Conservation (phyloP, 2,888 invertebrate genomes). For the Encarsia formosa region DNA sequence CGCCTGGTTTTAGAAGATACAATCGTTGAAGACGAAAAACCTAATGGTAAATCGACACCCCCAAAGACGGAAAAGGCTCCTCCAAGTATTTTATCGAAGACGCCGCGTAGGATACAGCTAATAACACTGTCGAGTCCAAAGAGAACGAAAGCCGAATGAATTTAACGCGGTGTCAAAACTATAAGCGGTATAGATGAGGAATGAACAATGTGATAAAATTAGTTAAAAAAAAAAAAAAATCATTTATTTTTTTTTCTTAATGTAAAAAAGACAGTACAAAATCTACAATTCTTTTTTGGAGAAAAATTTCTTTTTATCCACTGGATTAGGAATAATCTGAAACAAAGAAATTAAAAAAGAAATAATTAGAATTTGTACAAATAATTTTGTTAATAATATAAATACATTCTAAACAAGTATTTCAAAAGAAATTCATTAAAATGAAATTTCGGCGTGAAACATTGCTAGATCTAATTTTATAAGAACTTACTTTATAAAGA, state of each 20-base stretch:
- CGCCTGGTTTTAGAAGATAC: conserved; percentile 58
- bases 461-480: no score
- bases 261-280: conserved; percentile 21
- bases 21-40: conserved; percentile 29
- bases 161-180: conserved; percentile 3
- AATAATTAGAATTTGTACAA: not conserved
- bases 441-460: no score
- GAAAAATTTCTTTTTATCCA: conserved; percentile 77
- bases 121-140: conserved; percentile 78
- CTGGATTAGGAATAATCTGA: conserved; percentile 78
- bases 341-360: conserved; percentile 39
- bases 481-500: no score
- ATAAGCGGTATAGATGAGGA: conserved; percentile 3
- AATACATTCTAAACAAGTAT: no score
- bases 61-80: conserved; percentile 32
- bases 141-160: conserved; percentile 47
- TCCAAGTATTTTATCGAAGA: conserved; percentile 50
- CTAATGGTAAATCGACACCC: conserved; percentile 36
- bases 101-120: conserved; percentile 66
- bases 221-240: conserved; percentile 26
- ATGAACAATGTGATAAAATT: conserved; percentile 21
- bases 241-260: conserved; percentile 23
- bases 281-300: conserved; percentile 55
- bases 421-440: no score
- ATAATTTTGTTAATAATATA: not conserved